phyloP scores from a whole-genome alignment of 2,888 invertebrate genomes.

The Xestia ashworthii region DNA sequence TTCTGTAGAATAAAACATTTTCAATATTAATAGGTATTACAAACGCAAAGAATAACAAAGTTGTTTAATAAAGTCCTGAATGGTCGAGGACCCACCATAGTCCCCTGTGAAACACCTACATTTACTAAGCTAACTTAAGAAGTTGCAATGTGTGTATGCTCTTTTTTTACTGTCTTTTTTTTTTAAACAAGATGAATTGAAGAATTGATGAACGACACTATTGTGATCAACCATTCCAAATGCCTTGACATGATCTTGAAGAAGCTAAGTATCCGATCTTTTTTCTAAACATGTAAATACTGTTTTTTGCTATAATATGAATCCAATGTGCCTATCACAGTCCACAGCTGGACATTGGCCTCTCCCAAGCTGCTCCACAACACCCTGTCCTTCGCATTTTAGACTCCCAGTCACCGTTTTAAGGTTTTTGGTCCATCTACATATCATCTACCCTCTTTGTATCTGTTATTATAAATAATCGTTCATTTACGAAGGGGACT shows the following conservation, averaged over 20 bases:
- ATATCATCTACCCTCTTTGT: background rate
- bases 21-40: background rate
- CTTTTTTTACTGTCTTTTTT: background rate
- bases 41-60: background rate
- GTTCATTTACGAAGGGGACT: background rate
- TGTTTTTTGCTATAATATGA: background rate
- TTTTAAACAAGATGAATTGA: background rate
- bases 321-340: background rate
- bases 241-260: conserved; percentile 8
- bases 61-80: background rate
- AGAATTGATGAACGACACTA: background rate
- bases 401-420: background rate
- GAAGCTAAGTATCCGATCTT: background rate
- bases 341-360: background rate
- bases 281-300: background rate
- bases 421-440: background rate
- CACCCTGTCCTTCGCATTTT: background rate
- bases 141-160: background rate
- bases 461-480: background rate
- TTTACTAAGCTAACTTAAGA: background rate
- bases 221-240: conserved; percentile 6
- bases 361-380: background rate
- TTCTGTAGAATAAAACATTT: conserved; percentile 81
- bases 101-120: conserved; percentile 18
- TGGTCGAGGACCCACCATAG: conserved; percentile 6